Base-by-base conservation (phyloP, 2,797 vertebrate species). In the Oceanodroma leucorhoa region DNA sequence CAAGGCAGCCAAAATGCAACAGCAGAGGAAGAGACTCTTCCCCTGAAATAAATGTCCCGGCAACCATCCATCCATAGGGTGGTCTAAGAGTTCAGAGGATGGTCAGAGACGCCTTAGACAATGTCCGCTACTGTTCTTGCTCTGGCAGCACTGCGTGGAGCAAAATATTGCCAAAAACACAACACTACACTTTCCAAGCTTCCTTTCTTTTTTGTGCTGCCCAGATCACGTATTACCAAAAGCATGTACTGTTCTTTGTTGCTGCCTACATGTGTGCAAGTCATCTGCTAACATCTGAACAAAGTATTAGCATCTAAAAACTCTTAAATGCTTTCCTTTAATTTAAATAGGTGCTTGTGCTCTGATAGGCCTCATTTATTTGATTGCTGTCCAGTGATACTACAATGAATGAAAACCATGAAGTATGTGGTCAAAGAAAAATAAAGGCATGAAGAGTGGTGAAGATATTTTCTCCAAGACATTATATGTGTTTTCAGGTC, bases 261-360 rank as follows among this genome's bases (percentile, higher is more conserved):
- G 55, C 94, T 93, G 85, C 87, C 95, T 96, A 95, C 94, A 94
- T 79, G 58, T 96, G 89, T 95, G 40, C 7, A 97, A 97, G 93
- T 96, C 89, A 95, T 97, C 97, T 97, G 72, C 83, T 95, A 97
- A 97, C 94, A 95, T 85, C 57, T 86, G 95, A 97, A 82, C 95
- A 95, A 97, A 96, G 51, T 72, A 97, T 93, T 92, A 96, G 78
- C 81, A 87, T 91, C 82, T 92, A 91, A 94, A 96, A 95, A 82
- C 71, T 96, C 94, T 89, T 69, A 86, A 83, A 82, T 85, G 54
- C 72, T 97, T 97, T 95, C 92, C 85, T 91, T 97, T 82, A 95
- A 95, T 95, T 97, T 96, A 96, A 90, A 73, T 51, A 70, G 38
- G 81, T 90, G 96, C 94, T 95, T 90, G 93, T 96, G 88, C 55